phyloP scores from a whole-genome alignment of 2,113 vertebrate genomes.

The Sorex araneus region DNA sequence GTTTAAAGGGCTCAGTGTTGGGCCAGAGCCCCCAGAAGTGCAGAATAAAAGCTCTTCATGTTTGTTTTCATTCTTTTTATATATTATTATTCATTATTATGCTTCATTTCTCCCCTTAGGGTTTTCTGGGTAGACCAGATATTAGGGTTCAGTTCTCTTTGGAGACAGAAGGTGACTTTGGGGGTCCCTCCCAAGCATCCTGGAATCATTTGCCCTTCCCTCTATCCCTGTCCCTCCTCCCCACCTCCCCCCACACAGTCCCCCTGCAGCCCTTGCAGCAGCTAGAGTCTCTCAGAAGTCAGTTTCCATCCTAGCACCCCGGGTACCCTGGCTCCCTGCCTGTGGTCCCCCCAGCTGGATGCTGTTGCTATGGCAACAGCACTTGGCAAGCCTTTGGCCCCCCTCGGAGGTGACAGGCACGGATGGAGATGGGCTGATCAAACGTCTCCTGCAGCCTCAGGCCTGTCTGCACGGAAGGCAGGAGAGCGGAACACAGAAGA shows the following conservation, averaged over 20 bases:
- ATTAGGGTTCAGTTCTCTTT: neutral
- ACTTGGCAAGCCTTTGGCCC: constrained; percentile 37
- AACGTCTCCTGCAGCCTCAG: neutral
- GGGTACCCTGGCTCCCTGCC: constrained; percentile 71
- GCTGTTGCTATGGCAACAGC: constrained; percentile 77
- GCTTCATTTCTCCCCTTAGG: neutral
- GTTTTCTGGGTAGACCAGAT: neutral
- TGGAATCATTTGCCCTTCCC: neutral
- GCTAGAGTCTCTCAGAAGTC: constrained; percentile 45
- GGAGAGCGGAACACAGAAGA: neutral
- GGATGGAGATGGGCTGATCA: constrained; percentile 69
- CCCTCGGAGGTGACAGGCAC: constrained; percentile 49
- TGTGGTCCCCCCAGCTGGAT: constrained; percentile 73
- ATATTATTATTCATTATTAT: neutral
- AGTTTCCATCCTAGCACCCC: constrained; percentile 54
- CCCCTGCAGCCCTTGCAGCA: neutral
- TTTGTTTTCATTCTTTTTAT: neutral
- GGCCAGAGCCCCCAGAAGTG: neutral
- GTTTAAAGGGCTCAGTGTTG: neutral
- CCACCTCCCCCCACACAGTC: too few species aligned
- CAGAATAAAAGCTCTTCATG: neutral
- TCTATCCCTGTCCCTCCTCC: neutral
- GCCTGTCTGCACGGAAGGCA: neutral
- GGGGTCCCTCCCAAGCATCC: neutral
- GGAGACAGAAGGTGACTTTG: constrained; percentile 3